A percentile compares a stretch with the other conserved stretches of the same genome.
phyloP scores from a whole-genome alignment of 2,888 invertebrate species.

The Eurytoma californica region DNA sequence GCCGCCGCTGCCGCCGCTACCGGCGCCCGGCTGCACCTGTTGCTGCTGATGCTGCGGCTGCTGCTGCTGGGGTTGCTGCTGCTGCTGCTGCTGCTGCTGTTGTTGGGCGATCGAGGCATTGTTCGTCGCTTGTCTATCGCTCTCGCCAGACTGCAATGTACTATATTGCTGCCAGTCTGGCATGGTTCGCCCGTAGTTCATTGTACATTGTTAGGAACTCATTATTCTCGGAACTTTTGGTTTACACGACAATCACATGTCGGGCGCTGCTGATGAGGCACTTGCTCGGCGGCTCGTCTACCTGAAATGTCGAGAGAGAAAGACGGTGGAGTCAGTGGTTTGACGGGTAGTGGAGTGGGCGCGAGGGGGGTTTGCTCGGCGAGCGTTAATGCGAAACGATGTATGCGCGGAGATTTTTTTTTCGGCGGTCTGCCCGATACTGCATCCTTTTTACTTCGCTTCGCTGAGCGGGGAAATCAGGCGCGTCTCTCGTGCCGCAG shows the following conservation, averaged over 20 bases:
- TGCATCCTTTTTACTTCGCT: too few species aligned
- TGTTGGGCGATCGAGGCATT: slow-evolving; percentile 41
- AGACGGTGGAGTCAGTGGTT: too few species aligned
- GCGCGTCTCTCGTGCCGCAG: too few species aligned
- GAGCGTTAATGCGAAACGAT: too few species aligned
- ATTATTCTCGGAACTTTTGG: slow-evolving; percentile 39
- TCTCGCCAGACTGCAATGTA: slow-evolving; percentile 65
- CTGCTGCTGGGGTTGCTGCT: slow-evolving; percentile 2
- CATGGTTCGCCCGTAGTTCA: slow-evolving; percentile 73
- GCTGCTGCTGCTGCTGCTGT: slow-evolving; percentile 36
- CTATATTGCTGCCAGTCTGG: slow-evolving; percentile 74
- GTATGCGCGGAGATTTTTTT: too few species aligned
- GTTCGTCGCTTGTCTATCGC: slow-evolving; percentile 58
- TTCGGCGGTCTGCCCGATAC: too few species aligned
- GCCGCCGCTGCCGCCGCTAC: background rate
- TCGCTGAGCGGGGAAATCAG: too few species aligned
- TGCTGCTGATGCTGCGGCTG: slow-evolving; percentile 32
- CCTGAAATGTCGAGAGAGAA: too few species aligned
- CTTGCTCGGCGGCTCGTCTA: background rate
- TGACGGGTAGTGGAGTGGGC: too few species aligned
- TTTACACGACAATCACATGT: slow-evolving; percentile 4
- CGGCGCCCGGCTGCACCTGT: slow-evolving; percentile 4
- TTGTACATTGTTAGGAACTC: slow-evolving; percentile 69
- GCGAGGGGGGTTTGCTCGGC: too few species aligned
- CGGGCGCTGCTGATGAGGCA: background rate